These are phyloP conservation scores for Pseudolaguvia tuberculata DNA, from an alignment of 2,113 vertebrate genomes.

Conservation along the genomic window DNA sequence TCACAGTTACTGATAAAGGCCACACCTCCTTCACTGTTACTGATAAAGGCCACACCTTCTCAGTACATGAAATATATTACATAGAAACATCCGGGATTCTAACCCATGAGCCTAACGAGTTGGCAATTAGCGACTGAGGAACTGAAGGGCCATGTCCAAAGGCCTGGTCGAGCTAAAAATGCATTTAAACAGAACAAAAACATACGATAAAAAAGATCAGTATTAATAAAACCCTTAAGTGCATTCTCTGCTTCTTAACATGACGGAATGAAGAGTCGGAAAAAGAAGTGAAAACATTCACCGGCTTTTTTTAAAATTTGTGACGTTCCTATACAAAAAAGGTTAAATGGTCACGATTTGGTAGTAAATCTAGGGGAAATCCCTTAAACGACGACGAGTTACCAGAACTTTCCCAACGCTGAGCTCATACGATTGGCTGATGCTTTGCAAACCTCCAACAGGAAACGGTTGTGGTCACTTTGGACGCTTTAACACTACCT, in stretches of 20 bases:
- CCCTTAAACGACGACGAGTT: conserved; percentile 26
- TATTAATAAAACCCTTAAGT: background rate
- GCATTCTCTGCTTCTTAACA: background rate
- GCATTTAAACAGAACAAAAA: background rate
- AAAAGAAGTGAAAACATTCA: background rate
- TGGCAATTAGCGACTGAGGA: no score
- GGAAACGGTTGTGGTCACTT: conserved; percentile 40
- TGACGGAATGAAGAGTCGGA: background rate
- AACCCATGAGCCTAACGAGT: no score
- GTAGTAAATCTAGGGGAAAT: conserved; percentile 30
- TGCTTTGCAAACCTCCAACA: conserved; percentile 34
- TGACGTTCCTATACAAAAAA: conserved; percentile 19
- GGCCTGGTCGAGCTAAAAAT: no score
- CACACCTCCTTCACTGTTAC: no score
- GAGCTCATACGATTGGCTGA: conserved; percentile 27
- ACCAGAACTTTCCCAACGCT: conserved; percentile 41
- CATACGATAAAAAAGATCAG: background rate
- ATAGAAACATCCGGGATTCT: no score
- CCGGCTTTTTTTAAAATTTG: conserved; percentile 2
- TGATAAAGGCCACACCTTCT: background rate
- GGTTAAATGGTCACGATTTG: conserved; percentile 32
- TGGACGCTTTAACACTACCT: conserved; percentile 42
- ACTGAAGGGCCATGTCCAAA: no score
- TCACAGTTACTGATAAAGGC: background rate
- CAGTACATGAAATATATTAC: no score